These are phyloP conservation scores for Merops nubicus DNA, from an alignment of 2,113 vertebrate genomes.

Conservation along the genomic window DNA sequence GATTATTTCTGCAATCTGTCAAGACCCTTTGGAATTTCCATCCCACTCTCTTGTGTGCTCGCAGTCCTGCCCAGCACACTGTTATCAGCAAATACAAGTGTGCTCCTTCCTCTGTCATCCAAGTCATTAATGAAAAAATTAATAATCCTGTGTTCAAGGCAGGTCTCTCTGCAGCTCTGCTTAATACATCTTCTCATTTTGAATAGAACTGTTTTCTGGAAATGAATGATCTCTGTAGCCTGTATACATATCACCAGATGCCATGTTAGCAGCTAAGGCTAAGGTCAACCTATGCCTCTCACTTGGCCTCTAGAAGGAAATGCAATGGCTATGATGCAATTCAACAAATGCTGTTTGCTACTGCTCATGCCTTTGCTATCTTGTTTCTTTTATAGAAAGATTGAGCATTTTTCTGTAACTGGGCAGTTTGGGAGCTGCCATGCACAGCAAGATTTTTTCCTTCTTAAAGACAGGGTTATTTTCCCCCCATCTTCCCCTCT, in stretches of 20 bases:
- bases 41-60: accelerated
- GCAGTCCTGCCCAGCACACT: neutral
- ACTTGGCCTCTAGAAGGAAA: accelerated
- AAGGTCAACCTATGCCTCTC: accelerated
- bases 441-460: neutral
- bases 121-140: neutral
- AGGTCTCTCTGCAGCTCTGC: neutral
- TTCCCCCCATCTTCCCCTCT: neutral
- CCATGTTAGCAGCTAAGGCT: accelerated
- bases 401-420: neutral
- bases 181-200: neutral
- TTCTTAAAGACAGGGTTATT: neutral
- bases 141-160: neutral
- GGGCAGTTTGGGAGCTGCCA: neutral
- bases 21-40: neutral
- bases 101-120: neutral
- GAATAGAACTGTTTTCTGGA: neutral
- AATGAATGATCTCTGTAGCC: neutral
- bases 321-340: accelerated
- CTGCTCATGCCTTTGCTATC: neutral
- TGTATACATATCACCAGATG: accelerated
- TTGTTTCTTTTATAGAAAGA: neutral
- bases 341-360: neutral
- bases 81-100: neutral
- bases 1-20: neutral